These are phyloP conservation scores for Sesia bembeciformis DNA, from an alignment of 2,888 invertebrate species.

Conservation along the genomic window DNA sequence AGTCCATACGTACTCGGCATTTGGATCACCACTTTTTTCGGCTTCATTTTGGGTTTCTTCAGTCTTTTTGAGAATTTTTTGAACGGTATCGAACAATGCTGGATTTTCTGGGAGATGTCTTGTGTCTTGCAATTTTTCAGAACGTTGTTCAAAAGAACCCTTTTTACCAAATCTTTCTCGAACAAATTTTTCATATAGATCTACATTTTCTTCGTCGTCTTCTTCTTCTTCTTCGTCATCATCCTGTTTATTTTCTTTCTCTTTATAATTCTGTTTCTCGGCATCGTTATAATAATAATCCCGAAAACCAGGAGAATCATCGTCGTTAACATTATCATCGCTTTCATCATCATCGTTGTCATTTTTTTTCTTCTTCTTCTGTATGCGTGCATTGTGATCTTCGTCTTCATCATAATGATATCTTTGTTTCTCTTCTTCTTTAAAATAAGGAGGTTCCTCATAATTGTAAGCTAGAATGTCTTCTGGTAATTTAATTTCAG, in stretches of 20 bases:
- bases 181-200: constrained; percentile 64
- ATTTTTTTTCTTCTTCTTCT: constrained; percentile 7
- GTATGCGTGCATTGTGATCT: constrained; percentile 11
- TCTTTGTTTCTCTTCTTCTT: constrained; percentile 18
- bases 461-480: constrained; percentile 49
- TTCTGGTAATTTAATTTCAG: constrained; percentile 65
- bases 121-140: constrained; percentile 32
- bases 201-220: constrained; percentile 35
- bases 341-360: constrained; percentile 15
- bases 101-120: constrained; percentile 28
- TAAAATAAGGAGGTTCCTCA: constrained; percentile 26
- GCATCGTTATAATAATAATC: constrained; percentile 14
- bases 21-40: constrained; percentile 53
- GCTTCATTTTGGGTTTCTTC: constrained; percentile 50
- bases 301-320: constrained; percentile 15
- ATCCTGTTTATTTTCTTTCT: constrained; percentile 16
- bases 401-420: constrained; percentile 28
- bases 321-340: constrained; percentile 14
- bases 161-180: constrained; percentile 59
- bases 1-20: constrained; percentile 69
- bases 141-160: constrained; percentile 41
- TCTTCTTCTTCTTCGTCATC: constrained; percentile 18
- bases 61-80: constrained; percentile 53
- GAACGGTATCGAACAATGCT: constrained; percentile 39
- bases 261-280: constrained; percentile 28